A percentile compares a stretch with the other conserved stretches of the same genome.
These are phyloP conservation scores for Brachionus asplanchnoidis DNA, from an alignment of 1,140 invertebrate genomes.

Conservation along the genomic window DNA sequence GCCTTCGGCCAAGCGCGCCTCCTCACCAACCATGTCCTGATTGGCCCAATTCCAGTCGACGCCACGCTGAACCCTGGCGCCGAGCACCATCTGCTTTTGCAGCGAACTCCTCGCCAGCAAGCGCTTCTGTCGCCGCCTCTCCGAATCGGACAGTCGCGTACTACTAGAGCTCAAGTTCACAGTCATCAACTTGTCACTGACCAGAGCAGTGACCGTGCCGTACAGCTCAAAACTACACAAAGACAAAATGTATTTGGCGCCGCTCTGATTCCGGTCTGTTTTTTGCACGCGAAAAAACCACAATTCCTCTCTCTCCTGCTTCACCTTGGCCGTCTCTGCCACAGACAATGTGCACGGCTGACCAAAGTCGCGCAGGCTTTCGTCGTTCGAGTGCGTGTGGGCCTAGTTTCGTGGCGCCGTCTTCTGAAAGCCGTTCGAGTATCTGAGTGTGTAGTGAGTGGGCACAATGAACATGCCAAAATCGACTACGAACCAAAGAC, in stretches of 20 bases:
- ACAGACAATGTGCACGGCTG: slow-evolving; percentile 71
- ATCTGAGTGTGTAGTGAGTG: slow-evolving; percentile 80
- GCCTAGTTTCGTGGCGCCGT: slow-evolving; percentile 26
- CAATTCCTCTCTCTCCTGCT: slow-evolving; percentile 65
- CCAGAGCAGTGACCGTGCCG: slow-evolving; percentile 76
- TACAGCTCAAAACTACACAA: slow-evolving; percentile 95
- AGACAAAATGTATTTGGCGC: slow-evolving; percentile 90
- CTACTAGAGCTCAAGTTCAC: background rate
- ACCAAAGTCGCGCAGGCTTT: slow-evolving; percentile 49
- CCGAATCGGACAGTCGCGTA: background rate
- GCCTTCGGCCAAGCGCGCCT: slow-evolving; percentile 62
- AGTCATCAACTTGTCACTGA: background rate
- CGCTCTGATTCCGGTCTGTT: slow-evolving; percentile 90
- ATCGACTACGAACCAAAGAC: slow-evolving; percentile 92
- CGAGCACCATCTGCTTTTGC: slow-evolving; percentile 75
- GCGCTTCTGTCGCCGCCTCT: slow-evolving; percentile 62
- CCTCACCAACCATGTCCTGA: slow-evolving; percentile 70
- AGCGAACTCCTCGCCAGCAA: slow-evolving; percentile 60
- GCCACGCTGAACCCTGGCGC: slow-evolving; percentile 80
- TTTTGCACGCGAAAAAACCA: slow-evolving; percentile 87
- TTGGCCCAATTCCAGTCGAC: slow-evolving; percentile 97
- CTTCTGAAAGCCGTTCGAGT: slow-evolving; percentile 78
- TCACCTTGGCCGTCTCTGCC: slow-evolving; percentile 51
- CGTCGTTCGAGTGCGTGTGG: slow-evolving; percentile 85
- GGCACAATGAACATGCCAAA: slow-evolving; percentile 85